phyloP scores from a whole-genome alignment of 2,797 vertebrate genomes.

The Eospalax fontanierii region DNA sequence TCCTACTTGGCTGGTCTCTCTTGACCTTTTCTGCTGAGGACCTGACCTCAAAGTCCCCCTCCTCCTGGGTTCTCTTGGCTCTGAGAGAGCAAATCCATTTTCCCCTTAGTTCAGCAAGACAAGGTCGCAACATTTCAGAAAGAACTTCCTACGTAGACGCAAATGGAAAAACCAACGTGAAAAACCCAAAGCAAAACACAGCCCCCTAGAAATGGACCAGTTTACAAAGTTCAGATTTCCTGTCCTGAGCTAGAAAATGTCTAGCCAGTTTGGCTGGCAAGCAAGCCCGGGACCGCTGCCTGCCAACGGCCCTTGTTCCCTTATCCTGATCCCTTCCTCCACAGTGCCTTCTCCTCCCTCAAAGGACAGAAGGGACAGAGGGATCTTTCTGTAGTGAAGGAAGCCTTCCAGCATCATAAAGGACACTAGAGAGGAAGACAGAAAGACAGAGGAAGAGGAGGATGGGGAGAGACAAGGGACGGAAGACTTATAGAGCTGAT shows the following conservation, averaged over 20 bases:
- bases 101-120: slow-evolving; percentile 76
- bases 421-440: background rate
- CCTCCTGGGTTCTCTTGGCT: background rate
- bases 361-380: background rate
- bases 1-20: background rate
- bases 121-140: slow-evolving; percentile 71
- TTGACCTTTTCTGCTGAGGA: background rate
- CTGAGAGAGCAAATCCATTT: slow-evolving; percentile 5
- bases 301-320: background rate
- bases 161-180: slow-evolving; percentile 78
- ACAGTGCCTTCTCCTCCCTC: slow-evolving; percentile 39
- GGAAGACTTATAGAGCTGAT: background rate
- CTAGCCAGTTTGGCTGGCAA: slow-evolving; percentile 61
- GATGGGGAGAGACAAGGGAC: background rate
- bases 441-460: background rate
- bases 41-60: background rate
- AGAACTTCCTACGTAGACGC: slow-evolving; percentile 64
- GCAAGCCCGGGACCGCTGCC: slow-evolving; percentile 5
- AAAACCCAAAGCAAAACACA: slow-evolving; percentile 79
- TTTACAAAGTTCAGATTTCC: slow-evolving; percentile 81
- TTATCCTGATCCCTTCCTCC: background rate
- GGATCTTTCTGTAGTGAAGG: background rate
- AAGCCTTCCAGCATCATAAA: background rate
- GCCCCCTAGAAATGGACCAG: slow-evolving; percentile 63
- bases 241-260: slow-evolving; percentile 68